These are phyloP conservation scores for Sebastes cheni DNA, from an alignment of 2,797 vertebrate genomes.

Conservation along the genomic window DNA sequence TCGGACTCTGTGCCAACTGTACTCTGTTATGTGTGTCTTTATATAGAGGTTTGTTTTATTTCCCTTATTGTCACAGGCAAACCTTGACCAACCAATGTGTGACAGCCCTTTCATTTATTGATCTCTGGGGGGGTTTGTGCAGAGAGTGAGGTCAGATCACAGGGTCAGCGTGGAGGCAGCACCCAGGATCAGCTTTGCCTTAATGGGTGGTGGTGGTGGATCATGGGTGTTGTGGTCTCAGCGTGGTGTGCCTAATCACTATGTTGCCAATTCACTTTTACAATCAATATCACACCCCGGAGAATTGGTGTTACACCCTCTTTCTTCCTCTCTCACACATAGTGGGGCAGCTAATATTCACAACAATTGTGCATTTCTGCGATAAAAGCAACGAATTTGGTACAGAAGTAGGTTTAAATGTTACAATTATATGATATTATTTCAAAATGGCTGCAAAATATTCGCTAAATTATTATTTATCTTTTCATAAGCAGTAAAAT, in stretches of 20 bases:
- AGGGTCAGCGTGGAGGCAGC: slow-evolving; percentile 33
- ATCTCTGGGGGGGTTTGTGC: slow-evolving; percentile 11
- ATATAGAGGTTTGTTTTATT: neutral
- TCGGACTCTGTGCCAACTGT: slow-evolving; percentile 53
- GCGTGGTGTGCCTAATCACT: neutral
- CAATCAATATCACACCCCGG: slow-evolving; percentile 27
- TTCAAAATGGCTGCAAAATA: too few species aligned
- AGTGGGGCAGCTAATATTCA: too few species aligned
- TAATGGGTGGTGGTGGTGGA: neutral
- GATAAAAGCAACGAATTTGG: too few species aligned
- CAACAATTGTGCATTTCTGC: too few species aligned
- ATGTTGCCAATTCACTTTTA: slow-evolving; percentile 11
- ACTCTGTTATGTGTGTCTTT: slow-evolving; percentile 11
- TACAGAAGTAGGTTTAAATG: too few species aligned
- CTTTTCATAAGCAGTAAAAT: too few species aligned
- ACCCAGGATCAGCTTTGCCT: neutral
- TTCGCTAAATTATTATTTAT: too few species aligned
- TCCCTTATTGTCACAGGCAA: neutral
- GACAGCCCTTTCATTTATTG: slow-evolving; percentile 41
- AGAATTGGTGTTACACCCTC: neutral
- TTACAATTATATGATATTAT: fast-evolving
- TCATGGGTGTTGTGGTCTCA: neutral
- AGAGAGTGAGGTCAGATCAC: slow-evolving; percentile 18
- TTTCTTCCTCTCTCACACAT: neutral
- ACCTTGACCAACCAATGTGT: neutral